Conservation (phyloP, 1,140 invertebrate genomes). For the Apis laboriosa region DNA sequence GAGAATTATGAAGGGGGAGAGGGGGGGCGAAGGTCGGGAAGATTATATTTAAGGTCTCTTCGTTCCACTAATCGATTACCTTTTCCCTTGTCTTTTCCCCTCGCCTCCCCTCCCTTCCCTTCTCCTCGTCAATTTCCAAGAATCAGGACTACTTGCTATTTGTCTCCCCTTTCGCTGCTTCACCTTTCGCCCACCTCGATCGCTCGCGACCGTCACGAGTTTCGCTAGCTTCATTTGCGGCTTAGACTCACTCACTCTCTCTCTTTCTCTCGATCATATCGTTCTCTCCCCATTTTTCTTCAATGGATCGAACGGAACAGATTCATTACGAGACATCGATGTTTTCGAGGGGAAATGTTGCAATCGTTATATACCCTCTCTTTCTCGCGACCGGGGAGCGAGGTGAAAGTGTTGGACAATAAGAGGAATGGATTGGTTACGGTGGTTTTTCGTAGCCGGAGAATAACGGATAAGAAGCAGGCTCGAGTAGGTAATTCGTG, state of each 20-base stretch:
- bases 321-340: constrained; percentile 35
- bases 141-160: constrained; percentile 26
- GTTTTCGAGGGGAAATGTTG: constrained; percentile 19
- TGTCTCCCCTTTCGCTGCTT: constrained; percentile 4
- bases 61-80: constrained; percentile 62
- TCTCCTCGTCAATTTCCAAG: constrained; percentile 24
- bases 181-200: neutral
- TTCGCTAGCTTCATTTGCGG: constrained; percentile 49
- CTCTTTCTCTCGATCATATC: constrained; percentile 30
- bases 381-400: too few species aligned
- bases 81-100: neutral
- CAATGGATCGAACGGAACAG: constrained; percentile 19
- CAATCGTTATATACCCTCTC: neutral
- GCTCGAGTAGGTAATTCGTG: constrained; percentile 35
- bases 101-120: constrained; percentile 1
- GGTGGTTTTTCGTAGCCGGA: constrained; percentile 22
- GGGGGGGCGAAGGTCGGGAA: constrained; percentile 56
- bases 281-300: neutral
- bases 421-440: constrained; percentile 47
- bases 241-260: constrained; percentile 23
- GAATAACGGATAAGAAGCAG: constrained; percentile 19
- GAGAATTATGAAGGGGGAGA: constrained; percentile 19
- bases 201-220: constrained; percentile 13
- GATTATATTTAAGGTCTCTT: constrained; percentile 69
- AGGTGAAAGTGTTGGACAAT: constrained; percentile 18